Base-by-base conservation (phyloP, 2,888 invertebrate species). In the Steinernema carpocapsae region DNA sequence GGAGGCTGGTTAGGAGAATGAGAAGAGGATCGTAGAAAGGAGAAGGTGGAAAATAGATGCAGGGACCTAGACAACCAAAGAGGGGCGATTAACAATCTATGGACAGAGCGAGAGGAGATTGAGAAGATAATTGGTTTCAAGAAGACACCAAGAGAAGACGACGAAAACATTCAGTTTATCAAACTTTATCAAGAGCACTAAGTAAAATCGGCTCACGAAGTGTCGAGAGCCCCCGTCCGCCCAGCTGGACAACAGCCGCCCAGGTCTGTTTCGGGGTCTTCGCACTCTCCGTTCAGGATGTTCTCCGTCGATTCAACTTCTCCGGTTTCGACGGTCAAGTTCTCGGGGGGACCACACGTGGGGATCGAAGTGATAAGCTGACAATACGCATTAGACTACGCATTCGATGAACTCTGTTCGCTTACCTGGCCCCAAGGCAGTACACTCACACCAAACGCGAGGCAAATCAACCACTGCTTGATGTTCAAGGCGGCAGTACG, bases 381-480 rank as follows among this genome's bases (percentile, higher is more conserved):
- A 37, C 37, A 37, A 37, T 37, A 37, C 3, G n/a, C n/a, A n/a
- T n/a, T n/a, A n/a, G n/a, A n/a, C n/a, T n/a, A n/a, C n/a, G n/a
- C n/a, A n/a, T n/a, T n/a, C n/a, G n/a, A n/a, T n/a, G n/a, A n/a
- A n/a, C n/a, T n/a, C n/a, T 70, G 26, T 22, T 37, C 17, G 45
- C 72, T 46, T 43, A 97, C 89, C 91, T 99, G 96, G 83, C 97
- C 97, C 99, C 99, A 99, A 79, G 99, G 91, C 82, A 99, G 92
- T 80, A 94, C 94, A 84, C 96, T 96, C 84, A 81, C 90, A 79
- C 97, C 97, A 89, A 99, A 95, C 91, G 97, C 94, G 88, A 97
- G 89, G 90, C 97, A 99, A 95, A 96, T 97, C 89, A 95, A 91
- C 97, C 97, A 99, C 90, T 97, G 97, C 88, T 96, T 48, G 88